Evolutionary conservation across 2,888 invertebrate species (phyloP).

Genomic region (Trissoscelio sp.): DNA sequence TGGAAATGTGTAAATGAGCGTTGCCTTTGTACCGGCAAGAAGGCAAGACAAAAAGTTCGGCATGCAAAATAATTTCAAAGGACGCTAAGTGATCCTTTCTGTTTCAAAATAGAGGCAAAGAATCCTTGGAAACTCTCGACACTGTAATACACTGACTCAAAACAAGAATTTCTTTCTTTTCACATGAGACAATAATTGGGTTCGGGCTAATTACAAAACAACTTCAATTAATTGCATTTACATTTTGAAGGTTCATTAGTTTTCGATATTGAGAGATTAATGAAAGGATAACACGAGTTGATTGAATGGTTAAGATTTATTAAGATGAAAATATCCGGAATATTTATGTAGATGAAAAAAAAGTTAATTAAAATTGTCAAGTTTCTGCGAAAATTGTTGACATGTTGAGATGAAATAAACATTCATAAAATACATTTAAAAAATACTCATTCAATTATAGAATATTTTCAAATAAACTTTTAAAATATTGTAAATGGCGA

Average conservation of each 20-base stretch:
- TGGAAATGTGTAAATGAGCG: conserved; percentile 32
- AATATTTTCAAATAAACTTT: too few relatives aligned
- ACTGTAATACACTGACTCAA: conserved; percentile 1
- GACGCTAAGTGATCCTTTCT: conserved; percentile 37
- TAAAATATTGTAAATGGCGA: too few relatives aligned
- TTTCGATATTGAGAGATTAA: conserved; percentile 3
- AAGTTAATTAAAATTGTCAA: too few relatives aligned
- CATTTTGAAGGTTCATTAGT: neutral
- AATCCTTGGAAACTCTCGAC: conserved; percentile 24
- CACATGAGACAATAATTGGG: conserved; percentile 26
- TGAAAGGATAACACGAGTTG: conserved; percentile 4
- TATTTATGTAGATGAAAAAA: too few relatives aligned
- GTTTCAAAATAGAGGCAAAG: conserved; percentile 17
- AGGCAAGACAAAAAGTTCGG: conserved; percentile 25
- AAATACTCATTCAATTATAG: too few relatives aligned
- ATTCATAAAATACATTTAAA: too few relatives aligned
- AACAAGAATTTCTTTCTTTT: conserved; percentile 10
- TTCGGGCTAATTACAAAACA: conserved; percentile 36
- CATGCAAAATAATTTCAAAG: conserved; percentile 43
- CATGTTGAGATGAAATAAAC: too few relatives aligned
- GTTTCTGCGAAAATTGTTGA: neutral
- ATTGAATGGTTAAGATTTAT: conserved; percentile 8
- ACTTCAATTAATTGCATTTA: conserved; percentile 22
- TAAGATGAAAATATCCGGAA: too few relatives aligned
- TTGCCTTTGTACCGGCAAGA: conserved; percentile 20